A percentile compares a stretch with the other conserved stretches of the same genome.
phyloP scores from a whole-genome alignment of 2,888 invertebrate species.

The Eristalis arbustorum region DNA sequence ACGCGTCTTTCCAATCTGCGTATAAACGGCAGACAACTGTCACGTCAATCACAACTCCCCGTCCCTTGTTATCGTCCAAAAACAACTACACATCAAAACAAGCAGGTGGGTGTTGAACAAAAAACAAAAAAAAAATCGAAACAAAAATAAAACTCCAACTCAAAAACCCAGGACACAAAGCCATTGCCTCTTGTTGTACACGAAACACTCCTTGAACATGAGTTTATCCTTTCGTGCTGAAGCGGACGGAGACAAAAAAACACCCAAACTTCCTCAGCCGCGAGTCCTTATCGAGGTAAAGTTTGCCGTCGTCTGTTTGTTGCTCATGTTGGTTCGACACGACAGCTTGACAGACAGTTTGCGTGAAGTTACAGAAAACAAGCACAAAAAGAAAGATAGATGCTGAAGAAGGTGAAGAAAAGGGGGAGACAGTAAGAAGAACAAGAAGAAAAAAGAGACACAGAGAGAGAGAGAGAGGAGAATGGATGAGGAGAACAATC shows the following conservation, averaged over 20 bases:
- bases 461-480: neutral
- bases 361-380: neutral
- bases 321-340: neutral
- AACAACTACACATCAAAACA: neutral
- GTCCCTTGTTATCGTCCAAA: neutral
- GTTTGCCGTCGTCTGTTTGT: neutral
- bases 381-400: neutral
- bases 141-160: neutral
- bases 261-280: neutral
- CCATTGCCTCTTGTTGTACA: constrained; percentile 3
- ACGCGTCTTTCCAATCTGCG: too few species aligned
- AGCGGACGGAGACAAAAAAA: too few species aligned
- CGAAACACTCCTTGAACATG: constrained; percentile 53
- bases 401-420: neutral
- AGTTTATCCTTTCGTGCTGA: constrained; percentile 23
- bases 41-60: neutral
- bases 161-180: neutral
- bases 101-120: neutral
- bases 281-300: neutral
- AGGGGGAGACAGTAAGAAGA: neutral
- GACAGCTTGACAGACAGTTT: neutral
- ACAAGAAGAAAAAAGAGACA: neutral
- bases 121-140: neutral
- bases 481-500: neutral
- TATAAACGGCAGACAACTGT: too few species aligned